A percentile compares a stretch with the other conserved stretches of the same genome.
Evolutionary conservation across 2,113 vertebrate species (phyloP).

Genomic region (Dromaius novaehollandiae): DNA sequence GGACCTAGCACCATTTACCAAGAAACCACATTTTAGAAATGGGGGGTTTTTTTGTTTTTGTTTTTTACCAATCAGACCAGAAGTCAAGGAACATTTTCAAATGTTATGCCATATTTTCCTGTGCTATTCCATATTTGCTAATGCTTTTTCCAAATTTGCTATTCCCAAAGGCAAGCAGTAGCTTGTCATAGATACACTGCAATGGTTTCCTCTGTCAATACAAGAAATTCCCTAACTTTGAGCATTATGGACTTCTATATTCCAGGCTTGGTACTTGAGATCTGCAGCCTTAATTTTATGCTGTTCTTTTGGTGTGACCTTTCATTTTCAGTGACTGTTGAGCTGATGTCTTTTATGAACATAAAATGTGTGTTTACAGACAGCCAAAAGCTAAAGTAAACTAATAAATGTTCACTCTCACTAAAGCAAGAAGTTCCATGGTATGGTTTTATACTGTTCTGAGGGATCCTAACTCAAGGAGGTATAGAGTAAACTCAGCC

Average conservation of each 20-base stretch:
- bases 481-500: neutral
- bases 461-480: neutral
- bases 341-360: neutral
- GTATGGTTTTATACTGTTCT: neutral
- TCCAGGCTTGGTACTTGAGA: neutral
- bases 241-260: neutral
- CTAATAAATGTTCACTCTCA: neutral
- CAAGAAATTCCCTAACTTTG: neutral
- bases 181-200: neutral
- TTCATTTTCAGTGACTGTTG: neutral
- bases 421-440: neutral
- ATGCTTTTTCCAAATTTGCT: accelerated
- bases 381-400: neutral
- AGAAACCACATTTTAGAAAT: neutral
- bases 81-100: neutral
- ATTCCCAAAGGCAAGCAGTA: neutral
- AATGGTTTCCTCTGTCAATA: neutral
- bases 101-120: neutral
- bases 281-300: neutral
- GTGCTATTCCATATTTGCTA: neutral
- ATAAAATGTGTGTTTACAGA: neutral
- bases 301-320: neutral
- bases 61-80: neutral
- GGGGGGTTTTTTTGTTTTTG: neutral
- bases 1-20: neutral